A percentile compares a stretch with the other conserved stretches of the same genome.
These are phyloP conservation scores for Tenodera sinensis DNA, from an alignment of 2,888 invertebrate species.

Conservation along the genomic window DNA sequence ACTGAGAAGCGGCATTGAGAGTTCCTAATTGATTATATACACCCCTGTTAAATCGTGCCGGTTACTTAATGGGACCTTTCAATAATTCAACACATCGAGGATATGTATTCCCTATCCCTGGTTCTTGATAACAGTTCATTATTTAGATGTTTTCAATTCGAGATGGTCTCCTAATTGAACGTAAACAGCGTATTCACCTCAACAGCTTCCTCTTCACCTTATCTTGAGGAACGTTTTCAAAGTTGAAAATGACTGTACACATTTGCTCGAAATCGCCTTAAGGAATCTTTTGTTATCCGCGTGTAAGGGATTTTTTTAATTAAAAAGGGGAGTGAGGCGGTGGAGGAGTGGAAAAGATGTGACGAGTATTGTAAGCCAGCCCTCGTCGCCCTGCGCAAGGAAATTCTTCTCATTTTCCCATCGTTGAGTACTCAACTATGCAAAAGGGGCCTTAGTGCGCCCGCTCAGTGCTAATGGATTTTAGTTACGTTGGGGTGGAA, in stretches of 20 bases:
- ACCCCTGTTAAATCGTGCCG: neutral
- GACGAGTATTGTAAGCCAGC: conserved; percentile 1
- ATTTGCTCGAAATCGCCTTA: neutral
- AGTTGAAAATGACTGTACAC: neutral
- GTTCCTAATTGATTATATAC: neutral
- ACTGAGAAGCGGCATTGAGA: neutral
- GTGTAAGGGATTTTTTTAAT: conserved; percentile 1
- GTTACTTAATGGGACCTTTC: neutral
- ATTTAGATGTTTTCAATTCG: neutral
- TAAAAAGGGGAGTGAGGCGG: neutral
- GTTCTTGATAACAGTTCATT: neutral
- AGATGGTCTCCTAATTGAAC: neutral
- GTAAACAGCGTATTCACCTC: neutral
- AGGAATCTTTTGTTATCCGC: neutral
- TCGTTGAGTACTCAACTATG: neutral
- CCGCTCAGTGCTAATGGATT: neutral
- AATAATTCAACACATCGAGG: neutral
- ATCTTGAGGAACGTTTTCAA: neutral
- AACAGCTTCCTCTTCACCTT: neutral
- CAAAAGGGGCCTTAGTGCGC: neutral
- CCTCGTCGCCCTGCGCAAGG: neutral
- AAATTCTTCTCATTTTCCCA: neutral
- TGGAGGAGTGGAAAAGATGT: neutral
- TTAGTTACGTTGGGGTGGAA: neutral
- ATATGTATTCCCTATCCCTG: too few species aligned